phyloP scores from a whole-genome alignment of 2,888 invertebrate genomes.

The Tillus elongatus region DNA sequence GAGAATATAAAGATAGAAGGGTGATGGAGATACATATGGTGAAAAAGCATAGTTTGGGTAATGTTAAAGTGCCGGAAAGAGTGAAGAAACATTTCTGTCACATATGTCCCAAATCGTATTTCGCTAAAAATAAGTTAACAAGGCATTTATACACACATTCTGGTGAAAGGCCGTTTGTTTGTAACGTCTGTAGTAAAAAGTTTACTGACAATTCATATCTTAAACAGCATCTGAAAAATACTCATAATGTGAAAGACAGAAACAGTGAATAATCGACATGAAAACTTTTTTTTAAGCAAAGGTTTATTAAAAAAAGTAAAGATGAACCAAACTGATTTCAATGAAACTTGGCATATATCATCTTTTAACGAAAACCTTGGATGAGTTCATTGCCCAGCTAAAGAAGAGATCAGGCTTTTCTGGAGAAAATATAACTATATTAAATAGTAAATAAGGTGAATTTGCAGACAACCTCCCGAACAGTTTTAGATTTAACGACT shows the following conservation, averaged over 20 bases:
- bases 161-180: conserved; percentile 19
- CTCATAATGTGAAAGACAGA: conserved; percentile 18
- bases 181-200: conserved; percentile 18
- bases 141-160: conserved; percentile 21
- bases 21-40: conserved; percentile 44
- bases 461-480: too few species aligned
- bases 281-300: too few species aligned
- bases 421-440: too few species aligned
- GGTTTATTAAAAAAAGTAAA: too few species aligned
- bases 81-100: conserved; percentile 28
- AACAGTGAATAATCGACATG: too few species aligned
- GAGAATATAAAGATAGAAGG: conserved; percentile 43
- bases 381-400: too few species aligned
- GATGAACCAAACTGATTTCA: too few species aligned
- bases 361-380: too few species aligned
- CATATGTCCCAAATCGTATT: conserved; percentile 34
- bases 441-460: too few species aligned
- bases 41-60: conserved; percentile 38
- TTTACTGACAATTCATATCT: conserved; percentile 22
- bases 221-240: conserved; percentile 19
- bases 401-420: too few species aligned
- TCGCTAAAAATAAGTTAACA: conserved; percentile 20
- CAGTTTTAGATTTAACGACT: too few species aligned
- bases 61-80: conserved; percentile 31
- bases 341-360: too few species aligned